phyloP scores from a whole-genome alignment of 2,113 vertebrate species.

The Festucalex cinctus region DNA sequence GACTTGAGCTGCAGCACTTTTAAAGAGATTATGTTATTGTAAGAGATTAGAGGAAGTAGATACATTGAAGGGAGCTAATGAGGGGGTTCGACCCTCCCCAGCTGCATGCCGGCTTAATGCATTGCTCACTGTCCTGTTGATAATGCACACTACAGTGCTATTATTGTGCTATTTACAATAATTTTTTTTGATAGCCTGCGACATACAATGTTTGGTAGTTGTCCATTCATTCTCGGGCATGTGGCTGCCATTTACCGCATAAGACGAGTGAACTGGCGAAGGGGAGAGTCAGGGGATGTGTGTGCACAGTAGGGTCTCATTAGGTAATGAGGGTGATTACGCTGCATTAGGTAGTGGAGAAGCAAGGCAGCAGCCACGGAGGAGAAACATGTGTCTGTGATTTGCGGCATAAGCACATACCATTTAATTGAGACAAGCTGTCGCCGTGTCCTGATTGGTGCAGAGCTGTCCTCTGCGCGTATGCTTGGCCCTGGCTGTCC shows the following conservation, averaged over 20 bases:
- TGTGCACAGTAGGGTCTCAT: conserved; percentile 65
- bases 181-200: conserved; percentile 36
- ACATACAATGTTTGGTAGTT: conserved; percentile 22
- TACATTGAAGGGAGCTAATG: conserved; percentile 69
- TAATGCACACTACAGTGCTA: conserved; percentile 65
- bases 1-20: conserved; percentile 69
- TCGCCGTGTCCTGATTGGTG: conserved; percentile 57
- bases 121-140: conserved; percentile 68
- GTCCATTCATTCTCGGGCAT: conserved; percentile 28
- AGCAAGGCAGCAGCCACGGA: conserved; percentile 53
- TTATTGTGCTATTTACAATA: conserved; percentile 58
- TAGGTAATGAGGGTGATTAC: conserved; percentile 71
- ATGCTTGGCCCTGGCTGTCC: conserved; percentile 50
- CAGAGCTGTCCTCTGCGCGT: conserved; percentile 56
- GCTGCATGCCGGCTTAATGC: conserved; percentile 55
- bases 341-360: conserved; percentile 62
- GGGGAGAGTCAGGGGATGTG: conserved; percentile 26
- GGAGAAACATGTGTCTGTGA: conserved; percentile 66
- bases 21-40: conserved; percentile 76
- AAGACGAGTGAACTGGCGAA: conserved; percentile 9
- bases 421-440: conserved; percentile 72
- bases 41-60: conserved; percentile 71
- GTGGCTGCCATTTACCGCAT: conserved; percentile 40
- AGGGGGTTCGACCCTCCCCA: conserved; percentile 62
- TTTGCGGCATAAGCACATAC: conserved; percentile 74